These are phyloP conservation scores for Mormyrus iriodes DNA, from an alignment of 2,113 vertebrate genomes.

Conservation along the genomic window DNA sequence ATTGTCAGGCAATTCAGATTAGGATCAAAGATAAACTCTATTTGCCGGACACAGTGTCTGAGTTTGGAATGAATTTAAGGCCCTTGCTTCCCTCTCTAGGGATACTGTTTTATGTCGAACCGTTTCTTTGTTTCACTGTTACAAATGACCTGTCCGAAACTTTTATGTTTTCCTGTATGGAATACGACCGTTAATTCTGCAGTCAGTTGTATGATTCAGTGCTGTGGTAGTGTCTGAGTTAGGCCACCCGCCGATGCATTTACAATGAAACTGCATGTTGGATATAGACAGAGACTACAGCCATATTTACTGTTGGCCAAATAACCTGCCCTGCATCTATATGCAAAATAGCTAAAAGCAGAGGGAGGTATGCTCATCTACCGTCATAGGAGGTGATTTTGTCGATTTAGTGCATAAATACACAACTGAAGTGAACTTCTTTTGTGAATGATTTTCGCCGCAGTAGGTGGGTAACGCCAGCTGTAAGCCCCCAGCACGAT, in stretches of 20 bases:
- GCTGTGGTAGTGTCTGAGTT: background rate
- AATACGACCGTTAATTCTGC: background rate
- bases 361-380: background rate
- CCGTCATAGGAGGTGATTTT: background rate
- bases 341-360: too few species aligned
- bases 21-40: background rate
- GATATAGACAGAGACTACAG: background rate
- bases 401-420: background rate
- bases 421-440: background rate
- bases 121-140: background rate
- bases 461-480: background rate
- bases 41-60: background rate
- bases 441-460: background rate
- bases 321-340: background rate
- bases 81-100: background rate
- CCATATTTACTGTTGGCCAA: background rate
- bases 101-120: background rate
- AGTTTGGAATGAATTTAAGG: background rate
- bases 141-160: background rate
- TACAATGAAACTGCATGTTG: background rate
- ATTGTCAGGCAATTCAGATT: background rate
- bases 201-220: background rate
- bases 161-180: background rate
- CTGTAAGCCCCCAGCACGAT: background rate
- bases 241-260: background rate